A percentile compares a stretch with the other conserved stretches of the same genome.
These are phyloP conservation scores for Phoeniculus purpureus DNA, from an alignment of 2,797 vertebrate genomes.

Conservation along the genomic window DNA sequence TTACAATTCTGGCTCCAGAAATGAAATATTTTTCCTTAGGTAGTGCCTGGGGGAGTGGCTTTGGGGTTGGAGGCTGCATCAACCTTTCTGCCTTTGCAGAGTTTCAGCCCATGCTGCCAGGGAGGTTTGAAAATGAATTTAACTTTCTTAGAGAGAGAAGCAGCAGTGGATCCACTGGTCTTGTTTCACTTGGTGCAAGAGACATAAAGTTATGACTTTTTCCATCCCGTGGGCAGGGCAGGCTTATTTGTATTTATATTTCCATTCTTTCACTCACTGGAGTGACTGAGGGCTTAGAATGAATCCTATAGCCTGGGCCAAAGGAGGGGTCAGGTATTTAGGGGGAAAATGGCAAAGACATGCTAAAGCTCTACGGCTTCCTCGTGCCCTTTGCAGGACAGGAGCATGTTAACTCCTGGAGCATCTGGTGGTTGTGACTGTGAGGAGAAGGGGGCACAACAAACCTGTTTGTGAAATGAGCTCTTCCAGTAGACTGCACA, in stretches of 20 bases:
- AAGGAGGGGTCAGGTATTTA: not conserved
- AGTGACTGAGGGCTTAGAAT: not conserved
- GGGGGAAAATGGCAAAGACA: not conserved
- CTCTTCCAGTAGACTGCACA: accelerated
- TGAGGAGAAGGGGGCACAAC: accelerated
- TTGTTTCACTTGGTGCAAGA: not conserved
- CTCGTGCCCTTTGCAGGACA: not conserved
- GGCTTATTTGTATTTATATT: not conserved
- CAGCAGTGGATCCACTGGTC: not conserved
- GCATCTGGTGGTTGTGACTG: not conserved
- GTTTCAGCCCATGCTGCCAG: not conserved
- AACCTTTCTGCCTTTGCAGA: not conserved
- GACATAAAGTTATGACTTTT: not conserved
- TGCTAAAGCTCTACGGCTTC: not conserved
- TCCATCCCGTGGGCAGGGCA: not conserved
- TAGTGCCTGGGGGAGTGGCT: not conserved
- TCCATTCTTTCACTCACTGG: not conserved
- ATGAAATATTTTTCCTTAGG: not conserved
- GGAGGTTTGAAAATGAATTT: not conserved
- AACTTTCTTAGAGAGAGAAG: not conserved
- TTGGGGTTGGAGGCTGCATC: not conserved
- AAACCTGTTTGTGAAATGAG: not conserved
- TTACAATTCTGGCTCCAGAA: not conserved
- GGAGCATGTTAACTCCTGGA: not conserved
- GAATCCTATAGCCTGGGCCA: not conserved